Evolutionary conservation across 2,113 vertebrate species (phyloP).

Genomic region (Aix galericulata): DNA sequence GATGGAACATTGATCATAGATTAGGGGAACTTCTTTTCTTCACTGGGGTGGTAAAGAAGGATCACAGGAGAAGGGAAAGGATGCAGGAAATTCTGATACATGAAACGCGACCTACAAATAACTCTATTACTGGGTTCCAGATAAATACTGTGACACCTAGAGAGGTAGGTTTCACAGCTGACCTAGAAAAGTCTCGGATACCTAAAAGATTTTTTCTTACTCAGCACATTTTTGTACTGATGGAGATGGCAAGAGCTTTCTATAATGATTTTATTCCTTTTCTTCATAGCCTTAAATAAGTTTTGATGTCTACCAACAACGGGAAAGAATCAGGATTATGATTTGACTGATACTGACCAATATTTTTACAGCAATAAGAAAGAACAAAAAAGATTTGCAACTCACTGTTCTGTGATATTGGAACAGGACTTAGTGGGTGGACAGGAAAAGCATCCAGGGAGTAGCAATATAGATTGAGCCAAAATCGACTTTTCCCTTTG

Average conservation of each 20-base stretch:
- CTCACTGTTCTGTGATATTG: neutral
- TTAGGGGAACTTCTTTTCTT: neutral
- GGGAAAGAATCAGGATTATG: neutral
- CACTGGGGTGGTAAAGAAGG: neutral
- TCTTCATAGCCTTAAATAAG: neutral
- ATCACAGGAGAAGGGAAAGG: neutral
- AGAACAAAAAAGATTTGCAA: neutral
- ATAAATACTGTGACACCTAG: neutral
- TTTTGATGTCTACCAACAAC: accelerated
- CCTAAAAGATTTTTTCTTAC: neutral
- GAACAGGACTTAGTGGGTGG: neutral
- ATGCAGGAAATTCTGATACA: neutral
- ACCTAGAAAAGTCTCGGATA: neutral
- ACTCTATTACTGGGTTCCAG: neutral
- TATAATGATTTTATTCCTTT: neutral
- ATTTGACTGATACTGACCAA: neutral
- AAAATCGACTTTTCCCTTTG: neutral
- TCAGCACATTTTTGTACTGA: neutral
- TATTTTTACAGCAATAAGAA: neutral
- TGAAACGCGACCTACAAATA: neutral
- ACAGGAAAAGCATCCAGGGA: neutral
- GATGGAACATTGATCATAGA: neutral
- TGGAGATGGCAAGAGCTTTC: neutral
- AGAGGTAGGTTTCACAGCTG: neutral
- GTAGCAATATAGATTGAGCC: neutral